Evolutionary conservation across 2,888 invertebrate genomes (phyloP).

Genomic region (Zaprionus lineosus): DNA sequence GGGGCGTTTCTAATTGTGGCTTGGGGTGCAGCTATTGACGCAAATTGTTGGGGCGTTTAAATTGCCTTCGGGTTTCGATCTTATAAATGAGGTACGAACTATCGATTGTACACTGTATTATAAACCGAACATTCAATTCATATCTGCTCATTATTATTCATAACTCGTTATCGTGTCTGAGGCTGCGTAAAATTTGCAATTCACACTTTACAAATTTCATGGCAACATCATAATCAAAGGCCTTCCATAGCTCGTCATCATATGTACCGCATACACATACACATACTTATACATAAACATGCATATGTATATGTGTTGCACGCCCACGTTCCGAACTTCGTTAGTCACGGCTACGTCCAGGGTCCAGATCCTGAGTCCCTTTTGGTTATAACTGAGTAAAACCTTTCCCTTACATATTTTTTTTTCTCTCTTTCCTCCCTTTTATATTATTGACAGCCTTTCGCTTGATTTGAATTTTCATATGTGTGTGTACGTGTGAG

Average conservation of each 20-base stretch:
- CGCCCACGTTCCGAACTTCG: conserved; percentile 66
- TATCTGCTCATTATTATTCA: conserved; percentile 71
- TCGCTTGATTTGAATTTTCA: conserved; percentile 77
- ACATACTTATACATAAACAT: conserved; percentile 15
- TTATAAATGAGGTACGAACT: neutral
- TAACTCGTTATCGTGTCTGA: conserved; percentile 64
- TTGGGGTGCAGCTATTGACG: conserved; percentile 7
- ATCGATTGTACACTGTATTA: neutral
- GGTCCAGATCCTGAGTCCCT: conserved; percentile 28
- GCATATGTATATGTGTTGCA: conserved; percentile 12
- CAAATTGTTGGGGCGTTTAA: conserved; percentile 16
- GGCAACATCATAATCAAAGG: conserved; percentile 33
- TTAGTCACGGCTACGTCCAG: conserved; percentile 62
- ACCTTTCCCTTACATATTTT: too few species aligned
- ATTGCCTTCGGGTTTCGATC: too few species aligned
- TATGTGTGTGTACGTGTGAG: conserved; percentile 29
- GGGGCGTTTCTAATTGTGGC: conserved; percentile 30
- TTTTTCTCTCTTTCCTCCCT: conserved; percentile 20
- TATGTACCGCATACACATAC: neutral
- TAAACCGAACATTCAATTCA: conserved; percentile 4
- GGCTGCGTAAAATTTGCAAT: conserved; percentile 75
- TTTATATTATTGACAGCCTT: conserved; percentile 74
- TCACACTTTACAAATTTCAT: conserved; percentile 77
- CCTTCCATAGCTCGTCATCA: conserved; percentile 2
- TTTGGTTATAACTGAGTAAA: conserved; percentile 25